Base-by-base conservation (phyloP, 1,140 invertebrate genomes). In the Calliphora vicina region DNA sequence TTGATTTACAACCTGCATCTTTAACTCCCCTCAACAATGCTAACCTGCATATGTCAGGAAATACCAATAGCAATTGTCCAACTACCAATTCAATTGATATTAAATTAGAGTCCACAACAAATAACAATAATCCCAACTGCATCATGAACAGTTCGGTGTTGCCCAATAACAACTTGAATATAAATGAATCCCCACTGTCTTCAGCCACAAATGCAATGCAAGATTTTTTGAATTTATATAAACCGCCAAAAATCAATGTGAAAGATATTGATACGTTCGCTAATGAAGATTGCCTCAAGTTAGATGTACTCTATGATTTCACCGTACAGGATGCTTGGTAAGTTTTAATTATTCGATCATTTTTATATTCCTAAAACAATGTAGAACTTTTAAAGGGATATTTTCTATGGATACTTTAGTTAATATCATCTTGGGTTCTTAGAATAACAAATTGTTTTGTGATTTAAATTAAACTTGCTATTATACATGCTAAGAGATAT, bases 291-390 rank as follows among this genome's bases (percentile, higher is more conserved):
- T 95, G 96, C 88, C 94, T 95, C 85, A 94, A 94, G 76, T 93
- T 96, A 76, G 94, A 96, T 83, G 93, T 96, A 91, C 93, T 98
- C 1, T 98, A 98, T 89, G 96, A 98, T 91, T 97, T 97, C 91
- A 93, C 95, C 78, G 94, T 94, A 82, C 93, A 97, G 82, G 93
- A 97, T 89, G 95, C 94, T 23, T 98, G 97, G 96, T 96, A 87
- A 93, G 92, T 91, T 25, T 20, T 82, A 6, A 50, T 50, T 50
- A 15, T 50, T 50, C 5, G 42, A 43, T 43, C 5, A 43, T 12
- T 5, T 43, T 43, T 43, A 6, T 43, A 6, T 50, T 50, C 4
- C 45, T 17, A 15, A 50, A 50, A 50, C 15, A 12, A n/a, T 15
- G 20, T 17, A 84, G 61, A 84, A 67, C 61, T 13, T 50, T 35